phyloP scores from a whole-genome alignment of 2,888 invertebrate species.

The Platypus cylindrus region DNA sequence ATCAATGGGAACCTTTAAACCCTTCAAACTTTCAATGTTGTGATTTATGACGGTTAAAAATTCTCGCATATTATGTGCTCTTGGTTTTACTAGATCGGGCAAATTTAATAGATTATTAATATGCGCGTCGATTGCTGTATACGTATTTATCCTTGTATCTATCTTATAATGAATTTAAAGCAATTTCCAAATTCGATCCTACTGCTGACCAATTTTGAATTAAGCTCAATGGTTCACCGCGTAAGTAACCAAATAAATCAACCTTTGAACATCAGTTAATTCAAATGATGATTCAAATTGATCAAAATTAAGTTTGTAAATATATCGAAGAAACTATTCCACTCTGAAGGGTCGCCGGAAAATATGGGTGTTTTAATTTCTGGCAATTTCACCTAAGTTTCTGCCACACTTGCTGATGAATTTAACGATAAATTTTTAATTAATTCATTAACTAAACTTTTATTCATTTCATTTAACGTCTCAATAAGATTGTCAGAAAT shows the following conservation, averaged over 20 bases:
- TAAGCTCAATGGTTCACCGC: background rate
- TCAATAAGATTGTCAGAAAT: too few relatives aligned
- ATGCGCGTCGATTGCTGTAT: background rate
- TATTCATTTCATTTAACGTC: too few relatives aligned
- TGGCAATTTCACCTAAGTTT: too few relatives aligned
- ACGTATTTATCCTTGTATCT: background rate
- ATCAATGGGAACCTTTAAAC: background rate
- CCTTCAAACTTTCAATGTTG: background rate
- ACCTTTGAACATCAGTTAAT: background rate
- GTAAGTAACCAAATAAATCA: background rate
- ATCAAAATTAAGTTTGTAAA: background rate
- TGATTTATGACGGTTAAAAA: background rate
- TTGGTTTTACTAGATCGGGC: background rate
- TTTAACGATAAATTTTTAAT: too few relatives aligned
- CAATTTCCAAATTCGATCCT: background rate
- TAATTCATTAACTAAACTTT: too few relatives aligned
- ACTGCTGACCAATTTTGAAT: background rate
- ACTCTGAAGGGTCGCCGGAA: background rate
- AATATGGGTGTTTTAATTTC: background rate
- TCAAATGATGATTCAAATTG: background rate
- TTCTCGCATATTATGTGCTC: background rate
- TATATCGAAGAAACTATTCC: background rate
- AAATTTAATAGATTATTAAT: background rate
- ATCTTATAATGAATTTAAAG: background rate
- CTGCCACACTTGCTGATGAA: too few relatives aligned